A percentile compares a stretch with the other conserved stretches of the same genome.
These are phyloP conservation scores for Bursaphelenchus okinawaensis DNA, from an alignment of 2,888 invertebrate genomes.

Conservation along the genomic window DNA sequence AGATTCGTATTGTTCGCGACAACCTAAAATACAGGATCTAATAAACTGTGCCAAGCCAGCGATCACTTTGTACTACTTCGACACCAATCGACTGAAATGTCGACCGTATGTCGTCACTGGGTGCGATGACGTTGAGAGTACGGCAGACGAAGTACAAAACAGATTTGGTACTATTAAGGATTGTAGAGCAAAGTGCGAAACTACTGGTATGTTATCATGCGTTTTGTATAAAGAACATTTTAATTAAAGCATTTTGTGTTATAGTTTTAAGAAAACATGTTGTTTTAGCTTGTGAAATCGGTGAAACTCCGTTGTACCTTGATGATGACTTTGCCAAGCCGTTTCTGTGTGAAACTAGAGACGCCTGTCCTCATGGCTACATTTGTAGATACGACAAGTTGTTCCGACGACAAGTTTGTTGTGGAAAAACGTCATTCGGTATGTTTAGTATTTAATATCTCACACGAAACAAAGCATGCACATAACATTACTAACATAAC, in stretches of 20 bases:
- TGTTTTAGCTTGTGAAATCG: constrained; percentile 25
- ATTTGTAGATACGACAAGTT: constrained; percentile 17
- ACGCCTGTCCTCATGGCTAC: constrained; percentile 20
- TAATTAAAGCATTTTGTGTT: not conserved
- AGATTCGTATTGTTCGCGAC: constrained; percentile 25
- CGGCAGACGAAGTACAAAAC: constrained; percentile 13
- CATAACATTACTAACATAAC: not conserved
- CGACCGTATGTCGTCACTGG: constrained; percentile 7
- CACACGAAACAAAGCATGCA: not conserved
- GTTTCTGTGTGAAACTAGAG: constrained; percentile 19
- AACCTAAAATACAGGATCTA: constrained; percentile 12
- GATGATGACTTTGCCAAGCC: constrained; percentile 21
- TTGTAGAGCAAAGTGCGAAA: constrained; percentile 28
- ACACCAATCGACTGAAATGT: constrained; percentile 11
- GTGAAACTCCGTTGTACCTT: constrained; percentile 24
- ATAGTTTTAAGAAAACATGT: not conserved
- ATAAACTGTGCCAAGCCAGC: constrained; percentile 2
- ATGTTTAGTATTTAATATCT: not conserved
- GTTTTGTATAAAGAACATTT: not conserved
- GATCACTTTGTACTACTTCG: constrained; percentile 24
- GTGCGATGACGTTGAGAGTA: not conserved
- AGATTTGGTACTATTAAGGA: constrained; percentile 23
- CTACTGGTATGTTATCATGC: constrained; percentile 29
- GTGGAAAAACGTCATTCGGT: constrained; percentile 26
- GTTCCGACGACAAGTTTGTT: constrained; percentile 27